Conservation (phyloP, 1,140 invertebrate species). For the Euura saliciscinereae region DNA sequence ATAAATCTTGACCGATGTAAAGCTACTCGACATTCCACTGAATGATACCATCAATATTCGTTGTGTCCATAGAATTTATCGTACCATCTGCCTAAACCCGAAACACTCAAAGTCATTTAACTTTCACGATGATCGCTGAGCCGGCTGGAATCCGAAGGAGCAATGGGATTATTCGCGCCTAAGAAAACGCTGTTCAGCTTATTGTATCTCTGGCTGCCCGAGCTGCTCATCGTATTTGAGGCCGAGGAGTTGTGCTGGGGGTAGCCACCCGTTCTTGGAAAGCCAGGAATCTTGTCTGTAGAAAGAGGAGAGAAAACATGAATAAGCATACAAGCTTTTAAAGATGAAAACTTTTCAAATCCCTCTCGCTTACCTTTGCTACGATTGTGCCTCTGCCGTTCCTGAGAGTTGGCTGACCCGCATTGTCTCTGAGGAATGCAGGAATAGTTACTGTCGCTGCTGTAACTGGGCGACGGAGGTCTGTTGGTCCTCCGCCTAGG, state of each 20-base stretch:
- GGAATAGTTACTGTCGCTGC: slow-evolving; percentile 58
- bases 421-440: slow-evolving; percentile 54
- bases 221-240: slow-evolving; percentile 56
- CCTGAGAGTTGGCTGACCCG: slow-evolving; percentile 51
- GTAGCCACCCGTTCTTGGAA: slow-evolving; percentile 47
- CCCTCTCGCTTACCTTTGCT: slow-evolving; percentile 47
- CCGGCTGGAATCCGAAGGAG: slow-evolving; percentile 45
- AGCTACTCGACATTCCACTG: background rate
- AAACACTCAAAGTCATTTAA: slow-evolving; percentile 35
- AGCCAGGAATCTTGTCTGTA: slow-evolving; percentile 55
- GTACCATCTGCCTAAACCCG: background rate
- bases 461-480: slow-evolving; percentile 54
- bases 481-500: slow-evolving; percentile 50
- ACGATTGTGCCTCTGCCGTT: slow-evolving; percentile 53
- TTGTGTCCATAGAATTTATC: background rate
- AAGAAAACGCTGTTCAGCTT: slow-evolving; percentile 54
- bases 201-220: slow-evolving; percentile 56
- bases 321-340: too few relatives aligned
- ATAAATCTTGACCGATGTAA: too few relatives aligned
- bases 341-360: background rate
- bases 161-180: slow-evolving; percentile 43
- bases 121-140: slow-evolving; percentile 53
- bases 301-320: slow-evolving; percentile 12
- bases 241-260: slow-evolving; percentile 53
- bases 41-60: background rate